Conservation (phyloP, 2,113 vertebrate species). For the Dissostichus mawsoni region DNA sequence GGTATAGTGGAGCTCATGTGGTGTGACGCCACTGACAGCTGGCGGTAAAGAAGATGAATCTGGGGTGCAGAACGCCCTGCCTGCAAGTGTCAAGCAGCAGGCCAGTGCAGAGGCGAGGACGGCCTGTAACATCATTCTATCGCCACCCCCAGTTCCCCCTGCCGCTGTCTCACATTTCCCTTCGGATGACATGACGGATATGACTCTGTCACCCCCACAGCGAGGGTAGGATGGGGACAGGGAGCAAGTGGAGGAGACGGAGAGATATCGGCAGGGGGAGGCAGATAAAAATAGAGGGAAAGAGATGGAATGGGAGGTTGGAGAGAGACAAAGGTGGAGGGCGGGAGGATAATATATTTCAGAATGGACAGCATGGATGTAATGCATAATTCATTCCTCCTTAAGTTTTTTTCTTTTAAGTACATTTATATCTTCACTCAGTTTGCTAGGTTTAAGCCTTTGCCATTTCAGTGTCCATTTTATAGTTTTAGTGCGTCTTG, state of each 20-base stretch:
- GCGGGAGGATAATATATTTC: slow-evolving; percentile 33
- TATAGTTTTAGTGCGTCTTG: slow-evolving; percentile 13
- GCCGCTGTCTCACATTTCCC: slow-evolving; percentile 66
- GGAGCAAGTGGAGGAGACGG: slow-evolving; percentile 51
- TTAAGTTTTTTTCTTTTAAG: slow-evolving; percentile 23
- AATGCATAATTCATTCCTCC: slow-evolving; percentile 56
- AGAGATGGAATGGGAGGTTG: slow-evolving; percentile 43
- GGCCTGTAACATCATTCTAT: slow-evolving; percentile 70
- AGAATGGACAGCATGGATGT: slow-evolving; percentile 51
- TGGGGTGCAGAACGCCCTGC: slow-evolving; percentile 44
- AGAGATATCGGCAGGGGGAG: slow-evolving; percentile 58
- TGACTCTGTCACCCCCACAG: slow-evolving; percentile 66
- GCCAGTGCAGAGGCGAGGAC: slow-evolving; percentile 45
- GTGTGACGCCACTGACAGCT: slow-evolving; percentile 68
- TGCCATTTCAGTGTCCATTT: slow-evolving; percentile 16
- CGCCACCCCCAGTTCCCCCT: slow-evolving; percentile 55
- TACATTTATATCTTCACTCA: slow-evolving; percentile 34
- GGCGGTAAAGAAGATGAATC: slow-evolving; percentile 78
- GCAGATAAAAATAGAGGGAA: slow-evolving; percentile 34
- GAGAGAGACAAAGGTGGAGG: slow-evolving; percentile 27
- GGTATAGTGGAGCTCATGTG: slow-evolving; percentile 30
- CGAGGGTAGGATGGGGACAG: slow-evolving; percentile 50
- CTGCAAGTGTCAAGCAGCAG: slow-evolving; percentile 63
- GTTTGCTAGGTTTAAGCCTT: slow-evolving; percentile 22
- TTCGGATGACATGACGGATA: slow-evolving; percentile 78